Percentiles rank a stretch among this genome's conserved stretches.
phyloP scores from a whole-genome alignment of 2,888 invertebrate species.

The Cactoblastis cactorum region DNA sequence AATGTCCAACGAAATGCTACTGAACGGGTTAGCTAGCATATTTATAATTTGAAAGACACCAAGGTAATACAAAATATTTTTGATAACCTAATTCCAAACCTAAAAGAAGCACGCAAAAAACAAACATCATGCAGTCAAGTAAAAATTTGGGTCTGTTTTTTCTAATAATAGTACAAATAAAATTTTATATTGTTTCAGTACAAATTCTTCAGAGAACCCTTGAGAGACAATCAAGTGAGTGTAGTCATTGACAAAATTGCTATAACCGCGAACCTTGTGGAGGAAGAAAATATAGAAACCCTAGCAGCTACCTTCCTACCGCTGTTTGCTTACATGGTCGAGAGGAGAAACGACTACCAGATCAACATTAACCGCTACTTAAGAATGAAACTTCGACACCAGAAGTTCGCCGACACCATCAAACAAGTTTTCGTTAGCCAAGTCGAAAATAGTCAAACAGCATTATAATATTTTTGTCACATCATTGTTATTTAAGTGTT shows the following conservation, averaged over 20 bases:
- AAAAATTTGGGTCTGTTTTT: no score
- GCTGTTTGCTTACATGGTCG: constrained; percentile 49
- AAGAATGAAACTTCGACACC: constrained; percentile 31
- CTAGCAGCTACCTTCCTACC: constrained; percentile 43
- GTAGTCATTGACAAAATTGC: constrained; percentile 38
- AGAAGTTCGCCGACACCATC: constrained; percentile 32
- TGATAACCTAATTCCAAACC: no score
- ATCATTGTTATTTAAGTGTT: no score
- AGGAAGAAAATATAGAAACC: constrained; percentile 39
- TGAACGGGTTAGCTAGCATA: no score
- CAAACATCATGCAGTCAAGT: no score
- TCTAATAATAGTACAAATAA: not conserved
- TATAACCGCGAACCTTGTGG: constrained; percentile 33
- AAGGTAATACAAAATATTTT: no score
- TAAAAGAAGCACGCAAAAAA: no score
- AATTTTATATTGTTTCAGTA: constrained; percentile 46
- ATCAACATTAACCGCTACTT: constrained; percentile 30
- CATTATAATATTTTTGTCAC: no score
- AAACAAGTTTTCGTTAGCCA: constrained; percentile 28
- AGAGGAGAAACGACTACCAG: constrained; percentile 39
- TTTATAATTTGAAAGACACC: no score
- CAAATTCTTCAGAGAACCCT: constrained; percentile 50
- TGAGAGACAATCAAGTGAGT: constrained; percentile 42
- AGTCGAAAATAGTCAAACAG: constrained; percentile 15
- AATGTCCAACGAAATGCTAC: no score